These are phyloP conservation scores for Pseudonaja textilis DNA, from an alignment of 2,113 vertebrate species.

Conservation along the genomic window DNA sequence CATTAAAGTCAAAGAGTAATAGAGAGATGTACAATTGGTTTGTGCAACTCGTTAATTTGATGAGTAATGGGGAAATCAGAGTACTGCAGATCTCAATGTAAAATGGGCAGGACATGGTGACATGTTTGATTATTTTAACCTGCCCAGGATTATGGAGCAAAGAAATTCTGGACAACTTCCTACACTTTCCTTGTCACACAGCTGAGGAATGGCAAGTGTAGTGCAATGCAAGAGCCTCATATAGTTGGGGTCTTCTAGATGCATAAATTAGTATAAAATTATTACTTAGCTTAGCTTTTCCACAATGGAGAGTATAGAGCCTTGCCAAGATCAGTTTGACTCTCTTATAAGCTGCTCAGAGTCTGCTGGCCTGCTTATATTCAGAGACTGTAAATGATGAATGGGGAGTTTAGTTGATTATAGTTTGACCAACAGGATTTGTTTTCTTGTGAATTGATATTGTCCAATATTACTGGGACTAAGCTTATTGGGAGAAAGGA, in stretches of 20 bases:
- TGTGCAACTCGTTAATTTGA: not conserved
- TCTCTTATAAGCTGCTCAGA: not conserved
- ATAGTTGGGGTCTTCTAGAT: not conserved
- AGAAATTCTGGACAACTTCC: not conserved
- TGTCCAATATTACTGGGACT: not conserved
- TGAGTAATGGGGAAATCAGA: not conserved
- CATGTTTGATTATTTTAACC: not conserved
- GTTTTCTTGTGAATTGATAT: not conserved
- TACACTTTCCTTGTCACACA: not conserved
- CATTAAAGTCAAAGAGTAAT: not conserved
- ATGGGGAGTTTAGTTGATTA: not conserved
- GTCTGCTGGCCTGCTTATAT: not conserved
- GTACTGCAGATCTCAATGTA: not conserved
- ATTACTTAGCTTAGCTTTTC: not conserved
- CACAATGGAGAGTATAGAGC: not conserved
- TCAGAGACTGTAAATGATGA: not conserved
- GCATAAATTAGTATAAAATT: not conserved
- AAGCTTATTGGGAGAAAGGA: not conserved
- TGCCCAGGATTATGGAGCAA: not conserved
- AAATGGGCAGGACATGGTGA: not conserved
- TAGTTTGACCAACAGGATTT: not conserved
- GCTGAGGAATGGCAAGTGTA: not conserved
- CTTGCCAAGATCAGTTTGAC: not conserved
- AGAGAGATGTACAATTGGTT: not conserved
- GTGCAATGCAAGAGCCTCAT: not conserved